Percentiles rank a stretch among this genome's conserved stretches.
Evolutionary conservation across 2,888 invertebrate genomes (phyloP).

Genomic region (Pachymerium ferrugineum): DNA sequence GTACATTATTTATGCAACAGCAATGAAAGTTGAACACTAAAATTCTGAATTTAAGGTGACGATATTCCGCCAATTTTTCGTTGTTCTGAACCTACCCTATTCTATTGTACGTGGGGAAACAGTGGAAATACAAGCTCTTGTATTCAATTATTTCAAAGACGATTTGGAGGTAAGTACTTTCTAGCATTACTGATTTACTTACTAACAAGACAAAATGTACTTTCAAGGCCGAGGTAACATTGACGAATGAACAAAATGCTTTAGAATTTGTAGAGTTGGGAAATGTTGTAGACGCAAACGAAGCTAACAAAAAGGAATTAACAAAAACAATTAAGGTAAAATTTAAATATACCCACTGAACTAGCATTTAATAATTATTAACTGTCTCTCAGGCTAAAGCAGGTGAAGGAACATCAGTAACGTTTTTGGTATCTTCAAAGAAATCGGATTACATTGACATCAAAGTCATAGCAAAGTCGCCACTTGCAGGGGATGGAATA

Average conservation of each 20-base stretch:
- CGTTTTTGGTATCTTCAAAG: constrained; percentile 51
- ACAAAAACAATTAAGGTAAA: not conserved
- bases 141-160: constrained; percentile 49
- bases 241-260: constrained; percentile 38
- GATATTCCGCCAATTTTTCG: constrained; percentile 53
- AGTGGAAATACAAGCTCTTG: constrained; percentile 48
- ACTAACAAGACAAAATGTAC: not conserved
- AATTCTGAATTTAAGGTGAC: constrained; percentile 44
- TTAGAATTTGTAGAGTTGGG: constrained; percentile 36
- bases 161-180: constrained; percentile 39
- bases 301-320: no score
- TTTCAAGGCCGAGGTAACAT: constrained; percentile 38
- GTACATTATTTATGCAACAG: no score
- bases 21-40: not conserved
- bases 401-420: constrained; percentile 43
- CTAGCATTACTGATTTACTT: not conserved
- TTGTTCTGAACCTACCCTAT: constrained; percentile 51
- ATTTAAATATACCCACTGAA: not conserved
- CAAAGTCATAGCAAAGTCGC: constrained; percentile 45
- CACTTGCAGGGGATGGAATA: constrained; percentile 51
- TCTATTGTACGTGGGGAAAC: constrained; percentile 52
- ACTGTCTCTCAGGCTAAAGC: constrained; percentile 30
- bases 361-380: no score
- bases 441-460: constrained; percentile 49
- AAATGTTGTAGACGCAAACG: constrained; percentile 34